A percentile compares a stretch with the other conserved stretches of the same genome.
phyloP scores from a whole-genome alignment of 2,888 invertebrate species.

The Apoda limacodes region DNA sequence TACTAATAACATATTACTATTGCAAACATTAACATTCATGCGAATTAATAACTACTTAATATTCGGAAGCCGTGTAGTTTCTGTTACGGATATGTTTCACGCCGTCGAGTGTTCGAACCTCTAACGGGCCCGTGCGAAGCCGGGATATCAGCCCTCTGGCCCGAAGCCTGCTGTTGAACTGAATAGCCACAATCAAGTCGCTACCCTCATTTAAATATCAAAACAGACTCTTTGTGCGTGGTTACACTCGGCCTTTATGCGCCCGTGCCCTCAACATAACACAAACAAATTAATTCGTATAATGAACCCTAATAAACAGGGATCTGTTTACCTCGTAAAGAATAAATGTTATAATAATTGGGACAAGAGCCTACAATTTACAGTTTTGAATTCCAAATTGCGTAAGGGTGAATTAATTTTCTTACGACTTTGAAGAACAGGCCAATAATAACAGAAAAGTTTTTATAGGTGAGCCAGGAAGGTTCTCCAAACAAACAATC shows the following conservation, averaged over 20 bases:
- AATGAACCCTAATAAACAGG: slow-evolving; percentile 67
- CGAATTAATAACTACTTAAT: slow-evolving; percentile 24
- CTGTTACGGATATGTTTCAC: too few relatives aligned
- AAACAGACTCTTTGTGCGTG: slow-evolving; percentile 55
- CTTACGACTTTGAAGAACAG: slow-evolving; percentile 34
- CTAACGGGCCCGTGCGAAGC: too few relatives aligned
- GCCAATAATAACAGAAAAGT: slow-evolving; percentile 37
- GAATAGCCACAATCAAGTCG: slow-evolving; percentile 52
- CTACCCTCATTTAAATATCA: slow-evolving; percentile 66
- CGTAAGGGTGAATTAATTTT: slow-evolving; percentile 60
- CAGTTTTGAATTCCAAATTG: slow-evolving; percentile 54
- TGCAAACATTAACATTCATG: too few relatives aligned
- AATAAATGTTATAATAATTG: slow-evolving; percentile 67
- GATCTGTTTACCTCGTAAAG: slow-evolving; percentile 66
- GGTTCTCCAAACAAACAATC: too few relatives aligned
- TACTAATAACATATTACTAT: too few relatives aligned
- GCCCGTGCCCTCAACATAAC: slow-evolving; percentile 51
- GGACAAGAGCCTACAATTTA: slow-evolving; percentile 57
- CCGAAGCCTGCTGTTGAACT: slow-evolving; percentile 25
- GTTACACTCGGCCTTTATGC: slow-evolving; percentile 37
- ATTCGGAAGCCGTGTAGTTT: slow-evolving; percentile 22
- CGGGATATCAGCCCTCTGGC: slow-evolving; percentile 8
- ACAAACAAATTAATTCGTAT: slow-evolving; percentile 69
- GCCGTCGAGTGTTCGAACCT: too few relatives aligned
- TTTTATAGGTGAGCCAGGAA: too few relatives aligned